A percentile compares a stretch with the other conserved stretches of the same genome.
Evolutionary conservation across 2,113 vertebrate species (phyloP).

Genomic region (Scortum barcoo): DNA sequence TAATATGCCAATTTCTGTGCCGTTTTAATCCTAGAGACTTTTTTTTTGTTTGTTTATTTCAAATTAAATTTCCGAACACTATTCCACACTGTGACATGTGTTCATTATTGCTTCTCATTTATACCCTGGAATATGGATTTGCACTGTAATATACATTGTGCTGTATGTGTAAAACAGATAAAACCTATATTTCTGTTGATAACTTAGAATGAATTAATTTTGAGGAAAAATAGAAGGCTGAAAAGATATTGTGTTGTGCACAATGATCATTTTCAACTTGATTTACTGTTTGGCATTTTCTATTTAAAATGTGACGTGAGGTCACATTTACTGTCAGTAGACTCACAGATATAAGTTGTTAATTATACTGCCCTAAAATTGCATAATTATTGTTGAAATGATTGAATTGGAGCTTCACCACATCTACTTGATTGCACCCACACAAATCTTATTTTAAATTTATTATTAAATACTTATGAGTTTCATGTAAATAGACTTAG

Average conservation of each 20-base stretch:
- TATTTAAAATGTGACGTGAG: background rate
- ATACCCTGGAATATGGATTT: background rate
- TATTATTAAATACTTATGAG: too few relatives aligned
- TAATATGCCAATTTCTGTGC: slow-evolving; percentile 33
- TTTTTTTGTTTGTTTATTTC: slow-evolving; percentile 22
- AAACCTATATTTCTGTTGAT: background rate
- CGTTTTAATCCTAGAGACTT: slow-evolving; percentile 32
- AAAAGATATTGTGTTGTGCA: background rate
- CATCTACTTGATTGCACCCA: background rate
- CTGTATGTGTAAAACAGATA: background rate
- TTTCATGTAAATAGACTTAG: background rate
- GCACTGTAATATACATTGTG: background rate
- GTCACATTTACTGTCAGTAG: background rate
- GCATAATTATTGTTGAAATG: too few relatives aligned
- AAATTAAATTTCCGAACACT: slow-evolving; percentile 16
- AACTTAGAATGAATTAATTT: background rate
- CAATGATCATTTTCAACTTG: background rate
- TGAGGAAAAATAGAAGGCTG: background rate
- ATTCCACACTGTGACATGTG: slow-evolving; percentile 6
- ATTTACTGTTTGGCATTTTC: background rate
- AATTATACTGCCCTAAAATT: background rate
- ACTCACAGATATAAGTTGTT: background rate
- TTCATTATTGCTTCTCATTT: slow-evolving; percentile 26
- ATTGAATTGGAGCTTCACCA: too few relatives aligned
- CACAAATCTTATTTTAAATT: background rate